phyloP scores from a whole-genome alignment of 2,113 vertebrate genomes.

The Tautogolabrus adspersus region DNA sequence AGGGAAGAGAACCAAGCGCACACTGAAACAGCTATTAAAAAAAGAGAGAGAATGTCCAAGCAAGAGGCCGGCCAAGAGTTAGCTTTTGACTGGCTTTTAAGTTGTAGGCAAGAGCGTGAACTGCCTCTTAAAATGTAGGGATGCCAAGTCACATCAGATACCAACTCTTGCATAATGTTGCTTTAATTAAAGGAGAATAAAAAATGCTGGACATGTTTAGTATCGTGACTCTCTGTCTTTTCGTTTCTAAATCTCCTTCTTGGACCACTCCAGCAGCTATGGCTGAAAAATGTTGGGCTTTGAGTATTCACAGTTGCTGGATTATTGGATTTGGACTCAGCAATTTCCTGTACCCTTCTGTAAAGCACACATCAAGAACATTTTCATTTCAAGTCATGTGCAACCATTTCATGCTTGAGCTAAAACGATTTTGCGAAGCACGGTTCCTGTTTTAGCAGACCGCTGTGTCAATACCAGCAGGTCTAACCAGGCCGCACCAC shows the following conservation, averaged over 20 bases:
- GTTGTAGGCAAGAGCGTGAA: background rate
- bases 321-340: constrained; percentile 46
- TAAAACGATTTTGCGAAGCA: constrained; percentile 47
- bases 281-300: constrained; percentile 16
- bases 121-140: background rate
- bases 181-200: background rate
- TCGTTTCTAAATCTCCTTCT: constrained; percentile 3
- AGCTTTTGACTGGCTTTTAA: background rate
- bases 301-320: constrained; percentile 32
- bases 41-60: background rate
- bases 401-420: constrained; percentile 36
- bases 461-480: constrained; percentile 65
- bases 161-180: background rate
- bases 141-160: background rate
- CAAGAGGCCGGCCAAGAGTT: background rate
- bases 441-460: constrained; percentile 62
- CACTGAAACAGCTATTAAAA: background rate
- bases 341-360: constrained; percentile 47
- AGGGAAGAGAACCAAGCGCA: no score
- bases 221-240: constrained; percentile 30
- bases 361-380: constrained; percentile 38
- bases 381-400: constrained; percentile 28
- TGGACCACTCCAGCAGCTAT: constrained; percentile 13
- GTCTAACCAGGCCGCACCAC: constrained; percentile 54
- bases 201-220: background rate